Percentiles rank a stretch among this genome's conserved stretches.
These are phyloP conservation scores for Emydocephalus ijimae DNA, from an alignment of 2,113 vertebrate genomes.

Conservation along the genomic window DNA sequence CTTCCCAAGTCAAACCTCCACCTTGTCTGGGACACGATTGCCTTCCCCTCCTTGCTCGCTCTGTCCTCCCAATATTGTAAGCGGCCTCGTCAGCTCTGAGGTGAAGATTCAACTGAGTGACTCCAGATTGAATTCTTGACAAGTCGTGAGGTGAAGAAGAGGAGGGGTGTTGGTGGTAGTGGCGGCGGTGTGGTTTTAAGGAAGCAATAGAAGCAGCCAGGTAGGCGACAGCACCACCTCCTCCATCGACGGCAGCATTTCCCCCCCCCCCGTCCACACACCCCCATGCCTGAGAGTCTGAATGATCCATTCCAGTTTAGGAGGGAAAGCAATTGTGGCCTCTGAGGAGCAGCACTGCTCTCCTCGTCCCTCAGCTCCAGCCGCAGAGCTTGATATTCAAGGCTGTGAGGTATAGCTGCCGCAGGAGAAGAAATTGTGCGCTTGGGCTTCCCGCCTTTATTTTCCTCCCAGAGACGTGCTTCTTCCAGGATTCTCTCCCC, in stretches of 20 bases:
- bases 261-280: not conserved
- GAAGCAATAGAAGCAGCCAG: not conserved
- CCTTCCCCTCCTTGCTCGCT: not conserved
- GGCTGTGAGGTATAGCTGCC: not conserved
- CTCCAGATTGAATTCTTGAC: slow-evolving; percentile 42
- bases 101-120: not conserved
- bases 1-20: not conserved
- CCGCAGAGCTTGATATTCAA: not conserved
- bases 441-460: not conserved
- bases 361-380: not conserved
- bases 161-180: too few species aligned
- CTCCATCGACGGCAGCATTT: not conserved
- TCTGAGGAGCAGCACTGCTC: not conserved
- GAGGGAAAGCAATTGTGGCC: not conserved
- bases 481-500: not conserved
- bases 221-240: not conserved
- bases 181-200: not conserved
- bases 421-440: not conserved
- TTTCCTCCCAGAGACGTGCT: not conserved
- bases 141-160: not conserved
- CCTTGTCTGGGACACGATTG: not conserved
- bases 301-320: slow-evolving; percentile 38
- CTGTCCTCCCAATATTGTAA: not conserved
- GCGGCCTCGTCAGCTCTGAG: slow-evolving; percentile 15
- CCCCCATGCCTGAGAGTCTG: not conserved